These are phyloP conservation scores for Megaceryle torquata DNA, from an alignment of 2,113 vertebrate species.

Conservation along the genomic window DNA sequence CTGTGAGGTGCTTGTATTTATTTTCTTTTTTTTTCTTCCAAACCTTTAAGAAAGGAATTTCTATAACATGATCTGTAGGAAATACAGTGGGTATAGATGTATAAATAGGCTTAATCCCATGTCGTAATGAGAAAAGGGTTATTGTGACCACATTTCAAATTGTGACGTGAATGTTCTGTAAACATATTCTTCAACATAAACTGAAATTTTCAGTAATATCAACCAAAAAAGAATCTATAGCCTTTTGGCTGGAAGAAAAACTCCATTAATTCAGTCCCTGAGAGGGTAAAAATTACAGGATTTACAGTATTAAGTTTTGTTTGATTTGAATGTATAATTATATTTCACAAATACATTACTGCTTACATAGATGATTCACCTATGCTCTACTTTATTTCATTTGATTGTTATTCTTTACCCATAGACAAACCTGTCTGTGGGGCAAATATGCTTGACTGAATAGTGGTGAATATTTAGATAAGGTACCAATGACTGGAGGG, in stretches of 20 bases:
- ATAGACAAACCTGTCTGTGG: background rate
- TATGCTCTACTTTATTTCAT: background rate
- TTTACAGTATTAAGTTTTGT: background rate
- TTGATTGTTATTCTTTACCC: conserved; percentile 21
- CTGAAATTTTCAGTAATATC: background rate
- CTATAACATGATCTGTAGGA: background rate
- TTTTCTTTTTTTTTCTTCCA: background rate
- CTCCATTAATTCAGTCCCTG: background rate
- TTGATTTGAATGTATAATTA: conserved; percentile 6
- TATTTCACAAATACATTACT: background rate
- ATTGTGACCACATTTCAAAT: background rate
- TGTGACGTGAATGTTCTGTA: background rate
- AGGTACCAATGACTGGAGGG: conserved; percentile 23
- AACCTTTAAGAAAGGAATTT: background rate
- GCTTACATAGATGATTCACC: background rate
- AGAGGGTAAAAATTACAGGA: background rate
- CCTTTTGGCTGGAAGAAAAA: background rate
- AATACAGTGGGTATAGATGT: background rate
- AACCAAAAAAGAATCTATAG: background rate
- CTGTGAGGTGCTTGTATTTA: background rate
- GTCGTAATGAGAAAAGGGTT: background rate
- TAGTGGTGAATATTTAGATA: conserved; percentile 7
- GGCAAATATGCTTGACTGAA: conserved; percentile 19
- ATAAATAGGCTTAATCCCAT: background rate
- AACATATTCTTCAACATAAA: background rate